Percentiles rank a stretch among this genome's conserved stretches.
These are phyloP conservation scores for Cavia porcellus DNA, from an alignment of 2,113 vertebrate genomes.

Conservation along the genomic window DNA sequence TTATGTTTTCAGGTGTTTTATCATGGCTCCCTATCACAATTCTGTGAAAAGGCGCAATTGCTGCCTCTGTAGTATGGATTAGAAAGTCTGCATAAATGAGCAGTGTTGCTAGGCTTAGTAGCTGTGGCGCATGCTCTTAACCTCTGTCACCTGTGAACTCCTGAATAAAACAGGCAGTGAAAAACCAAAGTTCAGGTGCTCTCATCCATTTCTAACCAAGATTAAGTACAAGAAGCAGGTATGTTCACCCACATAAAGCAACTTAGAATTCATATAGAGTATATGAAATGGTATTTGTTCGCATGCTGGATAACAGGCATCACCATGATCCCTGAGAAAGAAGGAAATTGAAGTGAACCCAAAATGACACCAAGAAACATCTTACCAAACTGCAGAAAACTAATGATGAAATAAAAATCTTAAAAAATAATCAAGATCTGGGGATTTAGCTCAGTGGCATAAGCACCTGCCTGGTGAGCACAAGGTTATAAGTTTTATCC, in stretches of 20 bases:
- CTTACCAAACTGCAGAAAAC: neutral
- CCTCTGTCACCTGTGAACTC: neutral
- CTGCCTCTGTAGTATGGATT: neutral
- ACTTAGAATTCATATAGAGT: neutral
- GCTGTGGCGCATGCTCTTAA: neutral
- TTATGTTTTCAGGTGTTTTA: neutral
- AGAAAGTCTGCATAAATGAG: neutral
- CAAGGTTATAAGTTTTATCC: no score
- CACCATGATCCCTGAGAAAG: neutral
- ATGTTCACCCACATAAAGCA: neutral
- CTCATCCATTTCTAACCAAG: neutral
- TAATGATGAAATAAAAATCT: neutral
- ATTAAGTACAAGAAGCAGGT: neutral
- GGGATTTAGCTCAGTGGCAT: no score
- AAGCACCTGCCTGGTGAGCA: no score
- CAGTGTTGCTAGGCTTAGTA: neutral
- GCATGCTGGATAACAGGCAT: neutral
- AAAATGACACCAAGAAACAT: neutral
- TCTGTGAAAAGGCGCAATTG: neutral
- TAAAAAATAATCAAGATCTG: neutral
- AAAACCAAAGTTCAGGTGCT: neutral
- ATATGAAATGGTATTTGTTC: neutral
- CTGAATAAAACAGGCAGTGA: neutral
- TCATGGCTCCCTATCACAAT: neutral
- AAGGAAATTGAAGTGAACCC: neutral